Conservation (phyloP, 2,888 invertebrate species). For the Gymnocheta viridis region DNA sequence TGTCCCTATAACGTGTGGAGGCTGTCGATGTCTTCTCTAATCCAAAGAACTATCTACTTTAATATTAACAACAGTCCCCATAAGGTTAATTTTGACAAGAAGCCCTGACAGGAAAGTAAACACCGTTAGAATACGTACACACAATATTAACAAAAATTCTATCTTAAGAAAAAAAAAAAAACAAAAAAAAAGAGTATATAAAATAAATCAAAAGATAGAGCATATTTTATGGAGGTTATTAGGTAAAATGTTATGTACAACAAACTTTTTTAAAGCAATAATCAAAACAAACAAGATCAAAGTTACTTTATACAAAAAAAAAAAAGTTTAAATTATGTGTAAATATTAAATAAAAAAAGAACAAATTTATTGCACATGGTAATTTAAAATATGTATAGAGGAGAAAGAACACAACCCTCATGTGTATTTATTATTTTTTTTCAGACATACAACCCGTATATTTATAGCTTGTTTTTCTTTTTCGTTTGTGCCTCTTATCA, state of each 20-base stretch:
- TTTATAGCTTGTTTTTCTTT: not conserved
- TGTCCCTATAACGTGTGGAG: too few relatives aligned
- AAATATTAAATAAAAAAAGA: constrained; percentile 53
- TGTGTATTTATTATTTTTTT: not conserved
- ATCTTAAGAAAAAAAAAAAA: not conserved
- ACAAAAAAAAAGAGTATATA: not conserved
- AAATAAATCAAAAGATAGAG: constrained; percentile 27
- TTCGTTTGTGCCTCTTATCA: constrained; percentile 27
- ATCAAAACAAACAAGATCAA: not conserved
- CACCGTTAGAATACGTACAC: not conserved
- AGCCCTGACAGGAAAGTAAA: not conserved
- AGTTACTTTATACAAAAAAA: not conserved
- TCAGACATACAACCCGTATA: constrained; percentile 45
- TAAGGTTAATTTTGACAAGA: constrained; percentile 7
- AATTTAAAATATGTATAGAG: not conserved
- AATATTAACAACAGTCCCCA: too few relatives aligned
- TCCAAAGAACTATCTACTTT: too few relatives aligned
- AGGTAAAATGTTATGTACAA: constrained; percentile 33
- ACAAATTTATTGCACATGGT: constrained; percentile 4
- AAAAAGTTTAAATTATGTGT: constrained; percentile 53
- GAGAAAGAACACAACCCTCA: not conserved
- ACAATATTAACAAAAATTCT: not conserved
- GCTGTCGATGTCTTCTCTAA: too few relatives aligned
- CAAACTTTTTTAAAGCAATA: not conserved
- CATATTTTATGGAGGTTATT: constrained; percentile 62